phyloP scores from a whole-genome alignment of 1,140 invertebrate species.

The Drosophila murphyi region DNA sequence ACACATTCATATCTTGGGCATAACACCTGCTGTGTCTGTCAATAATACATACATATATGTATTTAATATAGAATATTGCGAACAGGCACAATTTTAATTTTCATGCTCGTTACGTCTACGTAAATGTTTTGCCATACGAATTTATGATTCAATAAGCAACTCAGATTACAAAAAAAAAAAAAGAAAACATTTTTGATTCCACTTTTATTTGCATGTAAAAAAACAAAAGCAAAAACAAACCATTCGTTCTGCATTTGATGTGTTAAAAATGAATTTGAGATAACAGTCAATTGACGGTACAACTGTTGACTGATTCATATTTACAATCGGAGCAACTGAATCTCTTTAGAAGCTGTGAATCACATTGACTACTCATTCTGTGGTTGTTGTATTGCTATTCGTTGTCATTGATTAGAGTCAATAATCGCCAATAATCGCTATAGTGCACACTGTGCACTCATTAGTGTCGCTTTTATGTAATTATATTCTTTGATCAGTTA shows the following conservation, averaged over 20 bases:
- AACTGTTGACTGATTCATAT: conserved; percentile 8
- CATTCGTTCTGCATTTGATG: background rate
- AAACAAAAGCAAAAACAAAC: background rate
- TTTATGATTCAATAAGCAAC: no score
- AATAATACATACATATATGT: no score
- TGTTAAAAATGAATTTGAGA: conserved; percentile 15
- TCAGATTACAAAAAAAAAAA: no score
- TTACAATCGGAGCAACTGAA: background rate
- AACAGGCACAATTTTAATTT: conserved; percentile 5
- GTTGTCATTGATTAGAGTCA: conserved; percentile 46
- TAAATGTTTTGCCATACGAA: conserved; percentile 27
- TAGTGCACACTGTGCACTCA: conserved; percentile 27
- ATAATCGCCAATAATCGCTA: conserved; percentile 38
- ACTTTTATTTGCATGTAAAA: no score
- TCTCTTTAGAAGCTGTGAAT: conserved; percentile 37
- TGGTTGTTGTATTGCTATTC: conserved; percentile 12
- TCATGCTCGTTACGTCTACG: background rate
- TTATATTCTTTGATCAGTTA: conserved; percentile 62
- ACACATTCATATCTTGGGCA: background rate
- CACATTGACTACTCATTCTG: conserved; percentile 58
- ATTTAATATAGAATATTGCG: background rate
- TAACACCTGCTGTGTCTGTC: no score
- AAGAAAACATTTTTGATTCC: background rate
- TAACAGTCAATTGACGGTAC: conserved; percentile 7
- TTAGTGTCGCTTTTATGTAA: conserved; percentile 57